Base-by-base conservation (phyloP, 1,140 invertebrate genomes). In the Diabrotica virgifera region DNA sequence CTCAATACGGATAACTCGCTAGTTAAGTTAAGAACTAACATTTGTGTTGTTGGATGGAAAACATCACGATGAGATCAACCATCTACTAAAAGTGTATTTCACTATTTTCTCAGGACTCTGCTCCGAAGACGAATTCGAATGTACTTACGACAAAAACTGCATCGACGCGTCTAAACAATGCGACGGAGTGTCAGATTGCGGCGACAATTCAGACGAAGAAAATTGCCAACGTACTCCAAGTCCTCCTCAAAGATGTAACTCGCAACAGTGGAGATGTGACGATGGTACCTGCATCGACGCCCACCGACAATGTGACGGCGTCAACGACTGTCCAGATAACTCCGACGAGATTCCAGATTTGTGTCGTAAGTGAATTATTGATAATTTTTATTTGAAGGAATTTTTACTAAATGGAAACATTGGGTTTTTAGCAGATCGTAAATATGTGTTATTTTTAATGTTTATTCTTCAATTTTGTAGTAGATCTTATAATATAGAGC, bases 251-350 rank as follows among this genome's bases (percentile, higher is more conserved):
- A 59, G 58, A 53, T 62, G 59, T 51, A 36, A 13, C 4, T 90
- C 89, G 3, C 91, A 93, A 69, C 90, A 93, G 75, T 80, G 82
- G 58, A 83, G 85, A 64, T 94, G 91, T 69, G 82, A 85, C 6
- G 82, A 85, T 73, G 87, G 87, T 36, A 93, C 96, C 75, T 99
- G 97, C 74, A 90, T 99, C 62, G 95, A 94, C 0, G 89, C 89
- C 75, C 89, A 86, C 63, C 96, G 91, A 80, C 91, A 96, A 67
- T 99, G 97, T 79, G 96, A 99, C 77, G 83, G 85, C 51, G 85
- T 90, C 68, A 83, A 84, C 56, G 95, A 99, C 76, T 98, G 96
- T 75, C 74, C 80, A 5, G 96, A 98, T 78, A 85, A 87, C 46
- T 91, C 90, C 52, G 97, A 98, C 81, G 95, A 98, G 85, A 46